phyloP scores from a whole-genome alignment of 2,113 vertebrate species.

The Lepisosteus osseus region DNA sequence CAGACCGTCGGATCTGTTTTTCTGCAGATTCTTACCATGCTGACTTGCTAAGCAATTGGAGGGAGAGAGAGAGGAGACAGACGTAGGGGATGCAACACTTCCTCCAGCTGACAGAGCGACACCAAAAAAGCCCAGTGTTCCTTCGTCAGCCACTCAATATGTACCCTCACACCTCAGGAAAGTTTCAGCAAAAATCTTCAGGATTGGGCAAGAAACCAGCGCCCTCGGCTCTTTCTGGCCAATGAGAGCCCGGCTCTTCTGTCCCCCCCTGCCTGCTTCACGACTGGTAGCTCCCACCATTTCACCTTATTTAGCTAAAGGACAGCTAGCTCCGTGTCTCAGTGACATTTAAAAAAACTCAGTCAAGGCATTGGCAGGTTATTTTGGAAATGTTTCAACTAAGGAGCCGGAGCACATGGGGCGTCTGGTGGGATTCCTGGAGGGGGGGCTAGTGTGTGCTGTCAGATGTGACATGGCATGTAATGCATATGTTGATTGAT shows the following conservation, averaged over 20 bases:
- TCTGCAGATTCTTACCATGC: slow-evolving; percentile 20
- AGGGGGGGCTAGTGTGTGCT: neutral
- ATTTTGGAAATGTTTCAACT: slow-evolving; percentile 19
- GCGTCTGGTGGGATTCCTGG: neutral
- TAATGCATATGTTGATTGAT: neutral
- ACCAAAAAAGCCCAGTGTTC: neutral
- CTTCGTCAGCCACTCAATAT: slow-evolving; percentile 6
- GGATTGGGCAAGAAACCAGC: slow-evolving; percentile 14
- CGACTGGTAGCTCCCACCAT: slow-evolving; percentile 1
- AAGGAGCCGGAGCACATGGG: neutral
- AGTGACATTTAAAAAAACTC: slow-evolving; percentile 23
- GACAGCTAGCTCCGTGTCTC: slow-evolving; percentile 12
- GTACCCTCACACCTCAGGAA: slow-evolving; percentile 12
- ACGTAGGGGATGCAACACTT: slow-evolving; percentile 7
- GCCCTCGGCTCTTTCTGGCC: slow-evolving; percentile 1
- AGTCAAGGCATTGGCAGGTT: neutral
- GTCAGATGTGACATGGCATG: neutral
- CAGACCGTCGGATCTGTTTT: neutral
- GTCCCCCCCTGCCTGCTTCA: slow-evolving; percentile 9
- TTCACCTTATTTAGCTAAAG: slow-evolving; percentile 28
- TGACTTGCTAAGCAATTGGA: neutral
- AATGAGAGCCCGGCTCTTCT: slow-evolving; percentile 7
- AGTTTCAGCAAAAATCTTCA: slow-evolving; percentile 11
- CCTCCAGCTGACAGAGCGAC: slow-evolving; percentile 3
- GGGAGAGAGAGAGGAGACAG: neutral